phyloP scores from a whole-genome alignment of 2,797 vertebrate genomes.

The Manis pentadactyla region DNA sequence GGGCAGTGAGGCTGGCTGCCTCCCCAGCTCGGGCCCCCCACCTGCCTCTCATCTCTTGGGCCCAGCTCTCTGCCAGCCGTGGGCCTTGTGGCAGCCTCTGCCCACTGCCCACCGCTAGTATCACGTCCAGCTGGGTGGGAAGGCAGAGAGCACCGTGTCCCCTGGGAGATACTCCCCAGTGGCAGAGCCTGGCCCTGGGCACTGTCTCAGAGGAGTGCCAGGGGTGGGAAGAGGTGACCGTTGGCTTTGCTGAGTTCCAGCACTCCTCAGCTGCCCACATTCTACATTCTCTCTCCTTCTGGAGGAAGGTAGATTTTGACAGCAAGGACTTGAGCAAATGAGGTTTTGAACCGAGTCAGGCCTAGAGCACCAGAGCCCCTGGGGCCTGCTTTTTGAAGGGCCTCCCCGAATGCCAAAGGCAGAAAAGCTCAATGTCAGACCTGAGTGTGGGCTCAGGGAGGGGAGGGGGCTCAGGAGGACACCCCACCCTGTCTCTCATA shows the following conservation, averaged over 20 bases:
- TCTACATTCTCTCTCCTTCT: fast-evolving
- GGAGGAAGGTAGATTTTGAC: background rate
- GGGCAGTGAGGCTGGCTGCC: background rate
- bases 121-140: background rate
- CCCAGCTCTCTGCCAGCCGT: fast-evolving
- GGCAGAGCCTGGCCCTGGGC: too few species aligned
- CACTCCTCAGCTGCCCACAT: fast-evolving
- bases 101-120: fast-evolving
- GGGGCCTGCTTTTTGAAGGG: background rate
- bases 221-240: fast-evolving
- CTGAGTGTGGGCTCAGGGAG: fast-evolving
- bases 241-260: background rate
- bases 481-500: fast-evolving
- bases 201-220: background rate
- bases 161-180: background rate
- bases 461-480: background rate
- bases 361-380: fast-evolving
- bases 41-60: fast-evolving
- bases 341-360: background rate
- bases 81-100: background rate
- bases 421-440: background rate
- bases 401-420: background rate
- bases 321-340: fast-evolving
- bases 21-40: fast-evolving
- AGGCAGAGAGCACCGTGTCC: background rate